Evolutionary conservation across 2,888 invertebrate species (phyloP).

Genomic region (Dasysyrphus tricinctus): DNA sequence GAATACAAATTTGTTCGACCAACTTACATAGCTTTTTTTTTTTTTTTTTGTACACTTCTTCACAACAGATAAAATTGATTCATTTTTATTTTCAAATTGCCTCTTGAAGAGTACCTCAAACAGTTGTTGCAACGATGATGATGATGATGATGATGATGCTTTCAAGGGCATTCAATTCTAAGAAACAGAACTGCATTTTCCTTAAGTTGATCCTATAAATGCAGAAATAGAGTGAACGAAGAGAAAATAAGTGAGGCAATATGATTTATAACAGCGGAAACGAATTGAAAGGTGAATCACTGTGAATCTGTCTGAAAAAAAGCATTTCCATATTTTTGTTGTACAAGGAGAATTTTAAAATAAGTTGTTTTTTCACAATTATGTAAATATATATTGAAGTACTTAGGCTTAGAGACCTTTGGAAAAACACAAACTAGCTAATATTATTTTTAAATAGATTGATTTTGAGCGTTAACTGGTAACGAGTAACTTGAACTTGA

Average conservation of each 20-base stretch:
- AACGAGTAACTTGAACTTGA: too few species aligned
- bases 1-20: slow-evolving; percentile 34
- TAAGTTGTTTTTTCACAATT: too few species aligned
- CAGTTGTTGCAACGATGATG: slow-evolving; percentile 11
- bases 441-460: too few species aligned
- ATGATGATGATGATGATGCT: slow-evolving; percentile 1
- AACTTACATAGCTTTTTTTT: not conserved
- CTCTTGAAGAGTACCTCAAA: slow-evolving; percentile 31
- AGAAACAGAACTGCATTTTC: not conserved
- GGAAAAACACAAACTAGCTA: too few species aligned
- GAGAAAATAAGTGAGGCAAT: not conserved
- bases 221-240: not conserved
- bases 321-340: not conserved
- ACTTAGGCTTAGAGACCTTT: too few species aligned
- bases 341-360: not conserved
- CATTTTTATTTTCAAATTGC: slow-evolving; percentile 32
- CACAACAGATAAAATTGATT: slow-evolving; percentile 45
- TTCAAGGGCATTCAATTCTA: slow-evolving; percentile 30
- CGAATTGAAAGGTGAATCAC: not conserved
- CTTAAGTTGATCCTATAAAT: not conserved
- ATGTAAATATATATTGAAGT: too few species aligned
- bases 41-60: slow-evolving; percentile 21
- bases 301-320: not conserved
- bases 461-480: too few species aligned
- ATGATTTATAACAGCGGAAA: slow-evolving; percentile 6